These are phyloP conservation scores for Drosophila kurseongensis DNA, from an alignment of 1,140 invertebrate genomes.

Conservation along the genomic window DNA sequence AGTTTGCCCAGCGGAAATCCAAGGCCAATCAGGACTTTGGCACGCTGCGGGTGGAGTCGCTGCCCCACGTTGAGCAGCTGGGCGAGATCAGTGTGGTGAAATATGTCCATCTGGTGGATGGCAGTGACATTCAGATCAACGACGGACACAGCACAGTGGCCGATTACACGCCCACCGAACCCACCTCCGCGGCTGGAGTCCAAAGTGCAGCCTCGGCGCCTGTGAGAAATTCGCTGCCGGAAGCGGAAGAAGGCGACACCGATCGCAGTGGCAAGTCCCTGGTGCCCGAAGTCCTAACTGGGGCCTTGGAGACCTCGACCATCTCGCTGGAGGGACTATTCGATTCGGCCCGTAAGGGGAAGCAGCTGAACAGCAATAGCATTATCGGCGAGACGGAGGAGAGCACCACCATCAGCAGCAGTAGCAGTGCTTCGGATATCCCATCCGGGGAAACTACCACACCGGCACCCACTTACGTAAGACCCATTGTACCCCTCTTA, in stretches of 20 bases:
- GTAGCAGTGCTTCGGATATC: conserved; percentile 21
- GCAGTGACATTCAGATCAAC: conserved; percentile 79
- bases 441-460: conserved; percentile 18
- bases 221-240: conserved; percentile 62
- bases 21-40: conserved; percentile 86
- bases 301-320: conserved; percentile 86
- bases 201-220: conserved; percentile 38
- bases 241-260: conserved; percentile 8
- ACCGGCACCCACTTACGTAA: conserved; percentile 67
- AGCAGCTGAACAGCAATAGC: conserved; percentile 55
- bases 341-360: conserved; percentile 85
- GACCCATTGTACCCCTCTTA: conserved; percentile 80
- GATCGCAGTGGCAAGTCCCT: conserved; percentile 75
- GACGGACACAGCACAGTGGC: conserved; percentile 80
- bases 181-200: conserved; percentile 7
- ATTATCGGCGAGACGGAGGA: conserved; percentile 10
- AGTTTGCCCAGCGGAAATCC: conserved; percentile 86
- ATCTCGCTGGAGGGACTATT: conserved; percentile 88
- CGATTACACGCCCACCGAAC: conserved; percentile 78
- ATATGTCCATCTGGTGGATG: conserved; percentile 87
- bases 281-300: conserved; percentile 72
- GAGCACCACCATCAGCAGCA: conserved; percentile 6
- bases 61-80: conserved; percentile 87
- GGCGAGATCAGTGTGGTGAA: conserved; percentile 88
- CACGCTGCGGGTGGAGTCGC: conserved; percentile 85